phyloP scores from a whole-genome alignment of 2,888 invertebrate species.

The Campopleginae sp. region DNA sequence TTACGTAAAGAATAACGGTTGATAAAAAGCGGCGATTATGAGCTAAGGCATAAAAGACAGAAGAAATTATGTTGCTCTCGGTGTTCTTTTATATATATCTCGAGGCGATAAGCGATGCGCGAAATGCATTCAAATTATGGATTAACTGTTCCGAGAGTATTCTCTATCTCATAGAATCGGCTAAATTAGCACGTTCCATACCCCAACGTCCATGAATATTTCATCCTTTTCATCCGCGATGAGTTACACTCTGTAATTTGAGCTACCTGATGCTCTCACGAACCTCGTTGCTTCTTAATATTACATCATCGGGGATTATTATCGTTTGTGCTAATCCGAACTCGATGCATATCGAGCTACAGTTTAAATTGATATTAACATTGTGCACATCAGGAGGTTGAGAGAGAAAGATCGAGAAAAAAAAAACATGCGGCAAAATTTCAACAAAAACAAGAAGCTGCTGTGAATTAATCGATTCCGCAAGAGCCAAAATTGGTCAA shows the following conservation, averaged over 20 bases:
- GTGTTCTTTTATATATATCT: background rate
- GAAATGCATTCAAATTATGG: constrained; percentile 53
- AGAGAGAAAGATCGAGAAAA: constrained; percentile 19
- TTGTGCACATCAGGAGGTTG: constrained; percentile 2
- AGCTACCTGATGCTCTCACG: constrained; percentile 28
- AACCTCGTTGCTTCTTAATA: constrained; percentile 24
- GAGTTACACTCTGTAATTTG: constrained; percentile 67
- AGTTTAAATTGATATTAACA: constrained; percentile 27
- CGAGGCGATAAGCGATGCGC: constrained; percentile 52
- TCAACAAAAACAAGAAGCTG: background rate
- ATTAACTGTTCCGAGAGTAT: constrained; percentile 43
- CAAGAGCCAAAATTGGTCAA: background rate
- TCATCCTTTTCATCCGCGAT: constrained; percentile 63
- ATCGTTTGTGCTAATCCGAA: constrained; percentile 29
- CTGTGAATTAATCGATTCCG: background rate
- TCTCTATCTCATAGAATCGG: constrained; percentile 31
- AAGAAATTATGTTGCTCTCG: constrained; percentile 2
- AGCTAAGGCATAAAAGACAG: constrained; percentile 39
- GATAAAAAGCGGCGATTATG: constrained; percentile 43
- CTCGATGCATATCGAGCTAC: constrained; percentile 6
- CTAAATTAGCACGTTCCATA: constrained; percentile 55
- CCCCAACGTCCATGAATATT: constrained; percentile 66
- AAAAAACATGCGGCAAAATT: background rate
- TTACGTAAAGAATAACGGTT: constrained; percentile 36
- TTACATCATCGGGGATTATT: constrained; percentile 24